Base-by-base conservation (phyloP, 2,888 invertebrate genomes). In the Megastigmus dorsalis region DNA sequence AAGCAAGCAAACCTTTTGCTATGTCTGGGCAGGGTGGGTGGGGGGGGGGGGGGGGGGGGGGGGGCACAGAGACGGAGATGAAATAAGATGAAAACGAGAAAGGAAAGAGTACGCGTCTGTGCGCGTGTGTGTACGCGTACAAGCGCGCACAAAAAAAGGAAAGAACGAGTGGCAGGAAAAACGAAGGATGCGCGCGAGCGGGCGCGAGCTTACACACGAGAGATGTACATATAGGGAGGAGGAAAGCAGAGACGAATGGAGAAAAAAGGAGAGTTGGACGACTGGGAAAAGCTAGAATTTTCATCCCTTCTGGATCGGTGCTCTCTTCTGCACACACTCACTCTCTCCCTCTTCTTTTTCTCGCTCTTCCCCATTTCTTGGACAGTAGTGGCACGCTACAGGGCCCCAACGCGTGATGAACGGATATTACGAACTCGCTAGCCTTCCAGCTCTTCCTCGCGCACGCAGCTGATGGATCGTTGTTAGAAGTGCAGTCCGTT, bases 401-500 rank as follows among this genome's bases (percentile, higher is more conserved):
- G 26, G 38, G 6, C 7, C 10, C 28, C 15, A 7, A 9, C 28
- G 48, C 43, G 38, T 30, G 69, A 70, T 70, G 59, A 69, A 36
- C 70, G 65, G 74, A 70, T 74, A 60, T 70, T 74, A 70, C 70
- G 23, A 48, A 50, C 48, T 38, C 36, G 45, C 38, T 18, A 41
- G 20, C 15, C 15, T n/a, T n/a, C n/a, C n/a, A n/a, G n/a, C n/a
- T n/a, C n/a, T n/a, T n/a, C n/a, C n/a, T 20, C 23, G 30, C 60
- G 7, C 20, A 18, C n/a, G 48, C n/a, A 2, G 28, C 57, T 66
- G 66, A 66, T 70, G 59, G 59, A 70, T 68, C 38, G 57, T 65
- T 38, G 57, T 43, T 36, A 5, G 33, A 10, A n/a, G n/a, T n/a
- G n/a, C n/a, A n/a, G n/a, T n/a, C n/a, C n/a, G n/a, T n/a, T n/a